Base-by-base conservation (phyloP, 2,888 invertebrate species). In the Platycheirus albimanus region DNA sequence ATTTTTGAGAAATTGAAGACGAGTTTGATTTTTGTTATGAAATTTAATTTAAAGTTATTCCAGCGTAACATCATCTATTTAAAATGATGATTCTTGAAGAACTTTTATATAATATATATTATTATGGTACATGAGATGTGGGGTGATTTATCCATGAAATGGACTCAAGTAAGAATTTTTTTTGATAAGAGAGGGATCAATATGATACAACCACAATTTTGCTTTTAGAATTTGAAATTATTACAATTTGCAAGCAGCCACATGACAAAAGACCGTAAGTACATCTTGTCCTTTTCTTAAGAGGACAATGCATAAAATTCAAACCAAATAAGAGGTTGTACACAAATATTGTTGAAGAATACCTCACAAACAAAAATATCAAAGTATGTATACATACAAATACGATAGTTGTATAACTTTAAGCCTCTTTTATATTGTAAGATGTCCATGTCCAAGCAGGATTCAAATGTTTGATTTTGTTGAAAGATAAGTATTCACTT, bases 11-110 rank as follows among this genome's bases (percentile, higher is more conserved):
- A 69, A 20, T 69, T 28, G 19, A 28, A 20, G 67, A 52, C 13
- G 36, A 64, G 19, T 56, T 13, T 51, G 58, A 54, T 45, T 61
- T 69, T 69, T 45, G 13, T 45, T 61, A 43, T 45, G 61, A 69
- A 69, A 76, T 69, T 69, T 70, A 70, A 76, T 76, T 61, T 61
- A 47, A 76, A 76, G 7, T 61, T 69, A 69, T 70, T 69, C 28
- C 15, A 36, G 61, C 61, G 67, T 36, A 67, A 58, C 70, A 36
- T 47, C 7, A 38, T 41, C 41, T 28, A 8, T 33, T 7, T 33
- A 33, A 33, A 33, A 24, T n/a, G n/a, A n/a, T n/a, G n/a, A n/a
- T n/a, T n/a, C n/a, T n/a, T n/a, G n/a, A 24, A 24, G 24, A 24
- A 24, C n/a, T 24, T 24, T 24, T 24, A 24, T 24, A 24, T 5